Evolutionary conservation across 2,113 vertebrate genomes (phyloP), one percentile per base, ranked within the genome.

Genomic region (Clarias gariepinus): DNA sequence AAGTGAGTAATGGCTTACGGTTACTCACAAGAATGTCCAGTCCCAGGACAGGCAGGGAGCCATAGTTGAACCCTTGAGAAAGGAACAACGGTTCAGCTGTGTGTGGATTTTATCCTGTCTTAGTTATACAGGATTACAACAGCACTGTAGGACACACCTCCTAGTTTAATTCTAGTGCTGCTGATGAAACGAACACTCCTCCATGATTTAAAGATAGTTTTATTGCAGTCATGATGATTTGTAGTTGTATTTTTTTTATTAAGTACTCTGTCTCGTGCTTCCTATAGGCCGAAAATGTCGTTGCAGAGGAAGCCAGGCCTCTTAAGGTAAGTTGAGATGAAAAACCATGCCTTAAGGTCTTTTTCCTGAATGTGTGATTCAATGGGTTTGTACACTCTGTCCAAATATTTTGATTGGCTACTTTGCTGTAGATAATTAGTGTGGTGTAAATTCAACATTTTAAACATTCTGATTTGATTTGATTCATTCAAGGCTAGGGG

Each of bases 301-400:
- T 68, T 98, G 97, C 92, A 95, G 94, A 83, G 95, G 95, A 91
- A 95, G 93, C 82, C 95, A 96, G 86, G 94, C 94, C 80, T 90
- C 95, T 41, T 84, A 86, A 96, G 92, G 97, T 96, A 89, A 94
- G 84, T 60, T 18, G 5, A 78, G 25, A 13, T 64, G n/a, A 23
- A 87, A 79, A 81, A 85, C 25, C 53, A 60, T 18, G 28, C 52
- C 30, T 52, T 53, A 55, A 25, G 47, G 28, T 53, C 55, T 3
- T 55, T 47, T 68, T 55, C 11, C 52, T 81, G n/a, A 53, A 13
- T 23, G 57, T 30, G 58, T 63, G 66, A 55, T 53, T 1, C 4
- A n/a, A 5, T 3, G 28, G n/a, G 7, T 7, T 64, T 79, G 55
- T 66, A 23, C 60, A 10, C 81, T 76, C 6, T 74, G 9, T 57